Conservation (phyloP, 1,140 invertebrate species). For the Chlorops oryzae region DNA sequence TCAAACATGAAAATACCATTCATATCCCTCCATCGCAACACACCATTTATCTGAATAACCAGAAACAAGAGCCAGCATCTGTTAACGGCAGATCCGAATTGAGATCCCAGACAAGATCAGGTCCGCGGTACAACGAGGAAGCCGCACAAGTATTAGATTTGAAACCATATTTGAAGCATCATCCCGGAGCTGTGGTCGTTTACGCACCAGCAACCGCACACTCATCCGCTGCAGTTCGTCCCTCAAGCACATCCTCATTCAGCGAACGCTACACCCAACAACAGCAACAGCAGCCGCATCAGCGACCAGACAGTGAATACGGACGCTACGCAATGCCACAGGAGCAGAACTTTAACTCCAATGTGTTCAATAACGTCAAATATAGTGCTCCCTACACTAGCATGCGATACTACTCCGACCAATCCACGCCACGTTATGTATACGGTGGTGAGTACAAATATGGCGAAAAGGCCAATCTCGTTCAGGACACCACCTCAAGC, state of each 20-base stretch:
- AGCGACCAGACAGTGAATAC: neutral
- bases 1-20: constrained; percentile 44
- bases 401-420: constrained; percentile 32
- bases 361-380: constrained; percentile 16
- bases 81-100: neutral
- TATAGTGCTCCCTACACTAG: constrained; percentile 41
- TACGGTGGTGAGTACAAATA: neutral
- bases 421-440: constrained; percentile 17
- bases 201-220: constrained; percentile 19
- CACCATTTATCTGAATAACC: constrained; percentile 35
- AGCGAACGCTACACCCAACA: constrained; percentile 4
- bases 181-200: constrained; percentile 25
- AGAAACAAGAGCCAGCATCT: constrained; percentile 15
- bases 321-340: too few relatives aligned
- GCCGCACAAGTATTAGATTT: constrained; percentile 33
- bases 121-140: constrained; percentile 17
- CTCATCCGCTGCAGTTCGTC: neutral
- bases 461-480: neutral
- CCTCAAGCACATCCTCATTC: neutral
- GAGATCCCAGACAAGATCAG: constrained; percentile 12
- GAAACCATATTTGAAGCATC: constrained; percentile 29
- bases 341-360: constrained; percentile 19
- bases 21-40: constrained; percentile 39
- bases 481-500: neutral
- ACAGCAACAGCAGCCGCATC: neutral